These are phyloP conservation scores for Andricus curvator DNA, from an alignment of 2,888 invertebrate genomes.

Conservation along the genomic window DNA sequence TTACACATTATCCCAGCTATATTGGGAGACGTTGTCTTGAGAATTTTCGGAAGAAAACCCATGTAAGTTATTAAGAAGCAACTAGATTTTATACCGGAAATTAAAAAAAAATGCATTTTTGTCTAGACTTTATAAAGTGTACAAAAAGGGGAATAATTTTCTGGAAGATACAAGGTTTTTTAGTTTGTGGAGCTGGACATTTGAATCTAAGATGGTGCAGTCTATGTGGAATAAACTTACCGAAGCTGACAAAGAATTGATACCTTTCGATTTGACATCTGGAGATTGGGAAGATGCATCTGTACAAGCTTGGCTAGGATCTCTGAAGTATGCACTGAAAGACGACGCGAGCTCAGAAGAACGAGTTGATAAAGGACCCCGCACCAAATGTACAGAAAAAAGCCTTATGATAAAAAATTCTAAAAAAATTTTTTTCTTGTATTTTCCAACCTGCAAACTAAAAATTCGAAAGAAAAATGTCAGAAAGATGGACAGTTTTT, in stretches of 20 bases:
- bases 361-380: background rate
- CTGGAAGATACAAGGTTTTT: slow-evolving; percentile 85
- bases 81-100: no score
- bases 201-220: slow-evolving; percentile 65
- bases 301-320: background rate
- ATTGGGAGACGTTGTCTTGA: background rate
- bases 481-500: no score
- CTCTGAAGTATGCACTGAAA: background rate
- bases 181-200: slow-evolving; percentile 83
- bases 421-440: no score
- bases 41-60: background rate
- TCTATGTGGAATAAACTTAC: slow-evolving; percentile 80
- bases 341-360: background rate
- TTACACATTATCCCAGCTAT: slow-evolving; percentile 1
- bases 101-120: background rate
- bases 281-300: slow-evolving; percentile 82
- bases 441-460: no score
- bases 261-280: slow-evolving; percentile 85
- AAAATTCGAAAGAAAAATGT: no score
- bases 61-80: background rate
- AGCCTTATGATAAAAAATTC: no score
- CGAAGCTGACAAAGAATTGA: slow-evolving; percentile 81
- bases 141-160: slow-evolving; percentile 82
- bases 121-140: slow-evolving; percentile 82
- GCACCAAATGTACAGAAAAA: no score